Percentiles rank a stretch among this genome's conserved stretches.
Conservation (phyloP, 2,113 vertebrate species). For the Brachionichthys hirsutus region DNA sequence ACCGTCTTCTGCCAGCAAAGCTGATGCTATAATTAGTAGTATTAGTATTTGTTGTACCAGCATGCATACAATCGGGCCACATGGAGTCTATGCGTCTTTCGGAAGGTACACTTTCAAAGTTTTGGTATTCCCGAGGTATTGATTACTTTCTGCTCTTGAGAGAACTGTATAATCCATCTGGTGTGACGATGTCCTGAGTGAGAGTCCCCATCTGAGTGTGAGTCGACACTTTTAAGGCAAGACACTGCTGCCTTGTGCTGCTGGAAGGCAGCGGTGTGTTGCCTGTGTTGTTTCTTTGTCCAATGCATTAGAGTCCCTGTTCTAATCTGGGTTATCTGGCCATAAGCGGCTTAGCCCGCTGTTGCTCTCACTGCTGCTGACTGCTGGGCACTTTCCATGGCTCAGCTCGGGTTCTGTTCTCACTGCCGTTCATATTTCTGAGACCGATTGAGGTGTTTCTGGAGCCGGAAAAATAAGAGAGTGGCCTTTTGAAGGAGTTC, state of each 20-base stretch:
- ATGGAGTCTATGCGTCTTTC: too few species aligned
- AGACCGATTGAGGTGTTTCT: conserved; percentile 8
- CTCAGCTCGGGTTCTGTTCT: conserved; percentile 17
- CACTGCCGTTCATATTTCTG: not conserved
- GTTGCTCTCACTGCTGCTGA: conserved; percentile 28
- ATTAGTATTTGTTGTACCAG: too few species aligned
- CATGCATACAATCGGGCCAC: not conserved
- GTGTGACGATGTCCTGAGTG: too few species aligned
- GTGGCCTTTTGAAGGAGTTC: not conserved
- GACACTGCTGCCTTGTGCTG: too few species aligned
- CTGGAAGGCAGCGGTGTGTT: conserved; percentile 60
- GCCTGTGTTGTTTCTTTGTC: conserved; percentile 58
- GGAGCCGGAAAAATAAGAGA: not conserved
- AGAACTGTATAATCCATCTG: too few species aligned
- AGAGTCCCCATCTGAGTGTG: too few species aligned
- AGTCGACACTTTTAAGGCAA: conserved; percentile 16
- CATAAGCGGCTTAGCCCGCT: conserved; percentile 72
- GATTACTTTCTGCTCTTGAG: too few species aligned
- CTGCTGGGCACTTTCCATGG: conserved; percentile 38
- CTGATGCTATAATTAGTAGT: too few species aligned
- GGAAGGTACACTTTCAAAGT: too few species aligned
- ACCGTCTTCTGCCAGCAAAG: too few species aligned
- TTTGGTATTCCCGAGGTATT: too few species aligned
- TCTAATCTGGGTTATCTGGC: conserved; percentile 75
- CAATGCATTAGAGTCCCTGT: conserved; percentile 51